Percentiles rank a stretch among this genome's conserved stretches.
Evolutionary conservation across 2,888 invertebrate genomes (phyloP).

Genomic region (Ophion obscuratus): DNA sequence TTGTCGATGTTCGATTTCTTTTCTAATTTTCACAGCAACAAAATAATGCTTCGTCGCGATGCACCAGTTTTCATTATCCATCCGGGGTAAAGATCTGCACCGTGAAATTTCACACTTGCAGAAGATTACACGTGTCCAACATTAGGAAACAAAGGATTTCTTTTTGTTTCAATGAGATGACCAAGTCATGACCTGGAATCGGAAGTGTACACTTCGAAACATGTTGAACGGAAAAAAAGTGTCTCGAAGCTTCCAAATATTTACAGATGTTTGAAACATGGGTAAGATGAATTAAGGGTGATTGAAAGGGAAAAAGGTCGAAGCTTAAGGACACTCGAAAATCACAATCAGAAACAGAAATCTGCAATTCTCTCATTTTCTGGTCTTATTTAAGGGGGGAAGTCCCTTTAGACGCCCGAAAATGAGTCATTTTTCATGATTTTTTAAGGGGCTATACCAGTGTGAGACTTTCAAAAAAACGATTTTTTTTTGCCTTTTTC

Average conservation of each 20-base stretch:
- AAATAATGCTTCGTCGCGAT: constrained; percentile 36
- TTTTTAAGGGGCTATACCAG: no score
- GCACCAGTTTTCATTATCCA: constrained; percentile 35
- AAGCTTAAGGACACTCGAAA: no score
- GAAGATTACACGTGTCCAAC: neutral
- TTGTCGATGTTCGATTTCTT: constrained; percentile 40
- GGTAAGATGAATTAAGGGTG: no score
- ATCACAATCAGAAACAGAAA: neutral
- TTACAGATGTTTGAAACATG: no score
- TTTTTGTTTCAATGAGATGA: neutral
- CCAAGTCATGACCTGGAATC: neutral
- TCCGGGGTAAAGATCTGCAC: constrained; percentile 23
- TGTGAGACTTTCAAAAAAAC: no score
- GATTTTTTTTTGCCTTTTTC: no score
- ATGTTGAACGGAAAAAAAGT: neutral
- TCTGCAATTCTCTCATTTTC: neutral
- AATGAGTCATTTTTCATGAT: no score
- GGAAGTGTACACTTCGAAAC: neutral
- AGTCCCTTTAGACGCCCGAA: no score
- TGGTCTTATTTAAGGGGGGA: neutral
- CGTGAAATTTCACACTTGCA: neutral
- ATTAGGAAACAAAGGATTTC: neutral
- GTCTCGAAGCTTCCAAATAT: neutral
- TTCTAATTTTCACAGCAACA: constrained; percentile 18
- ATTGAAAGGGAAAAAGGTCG: no score